Base-by-base conservation (phyloP, 2,888 invertebrate species). In the Orgyia antiqua region DNA sequence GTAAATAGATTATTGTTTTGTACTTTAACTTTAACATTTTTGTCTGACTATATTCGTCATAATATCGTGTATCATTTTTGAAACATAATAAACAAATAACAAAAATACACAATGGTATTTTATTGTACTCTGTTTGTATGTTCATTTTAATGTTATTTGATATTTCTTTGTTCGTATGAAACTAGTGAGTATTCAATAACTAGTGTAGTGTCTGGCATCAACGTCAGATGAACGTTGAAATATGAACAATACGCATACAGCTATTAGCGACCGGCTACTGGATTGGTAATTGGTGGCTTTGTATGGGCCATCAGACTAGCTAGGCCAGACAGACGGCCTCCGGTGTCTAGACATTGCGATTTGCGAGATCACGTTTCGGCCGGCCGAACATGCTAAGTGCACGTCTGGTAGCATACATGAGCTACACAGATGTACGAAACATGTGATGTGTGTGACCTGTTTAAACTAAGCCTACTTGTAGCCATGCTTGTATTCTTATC, bases 281-380 rank as follows among this genome's bases (percentile, higher is more conserved):
- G 51, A 42, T 42, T 58, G 62, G 56, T 77, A 75, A 76, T 75
- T 75, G 71, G 68, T 68, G 59, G 70, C 61, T 66, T 68, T 69
- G 71, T 65, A 65, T 63, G 64, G 65, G 50, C 62, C 67, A 67
- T 62, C 65, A 51, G 55, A 54, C 52, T 44, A 45, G 60, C 65
- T 66, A 65, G 60, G 56, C 65, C 62, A 73, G 75, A 72, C 77
- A 60, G 68, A 47, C 68, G 58, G 75, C 70, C 68, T 67, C 67
- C 67, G 68, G 58, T 58, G 77, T 80, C 80, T 78, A 79, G 80
- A 78, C 65, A 61, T 60, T 67, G 69, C 69, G 71, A 67, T 69
- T 70, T 74, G 76, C 68, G 70, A 69, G 78, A 77, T 83, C 80
- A 77, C 76, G 80, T 82, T 82, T 77, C 82, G 74, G 71, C 65